phyloP scores from a whole-genome alignment of 2,888 invertebrate genomes.

The Drosophila borealis region DNA sequence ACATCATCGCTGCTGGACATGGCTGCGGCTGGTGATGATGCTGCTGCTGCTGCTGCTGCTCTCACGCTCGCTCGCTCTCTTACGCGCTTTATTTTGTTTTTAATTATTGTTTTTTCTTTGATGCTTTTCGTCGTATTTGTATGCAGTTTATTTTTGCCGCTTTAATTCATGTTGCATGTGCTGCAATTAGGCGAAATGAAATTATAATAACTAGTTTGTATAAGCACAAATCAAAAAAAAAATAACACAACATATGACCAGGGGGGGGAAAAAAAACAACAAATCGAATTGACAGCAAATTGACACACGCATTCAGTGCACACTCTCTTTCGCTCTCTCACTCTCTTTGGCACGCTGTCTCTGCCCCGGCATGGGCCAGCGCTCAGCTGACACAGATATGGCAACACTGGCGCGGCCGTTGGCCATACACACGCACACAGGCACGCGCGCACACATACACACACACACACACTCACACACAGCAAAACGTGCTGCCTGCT shows the following conservation, averaged over 20 bases:
- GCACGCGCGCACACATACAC: not conserved
- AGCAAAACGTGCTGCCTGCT: conserved; percentile 52
- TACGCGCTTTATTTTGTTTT: conserved; percentile 1
- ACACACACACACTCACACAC: conserved; percentile 19
- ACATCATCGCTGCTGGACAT: conserved; percentile 73
- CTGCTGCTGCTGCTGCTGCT: conserved; percentile 4
- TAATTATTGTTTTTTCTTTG: conserved; percentile 10
- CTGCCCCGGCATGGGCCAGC: conserved; percentile 43
- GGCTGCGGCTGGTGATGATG: conserved; percentile 13
- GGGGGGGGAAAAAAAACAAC: not conserved
- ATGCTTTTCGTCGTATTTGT: conserved; percentile 23
- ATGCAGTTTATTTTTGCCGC: conserved; percentile 9
- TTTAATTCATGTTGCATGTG: conserved; percentile 47
- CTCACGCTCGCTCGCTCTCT: conserved; percentile 20
- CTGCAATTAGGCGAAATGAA: conserved; percentile 40
- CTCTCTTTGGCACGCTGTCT: conserved; percentile 11
- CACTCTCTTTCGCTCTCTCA: conserved; percentile 8
- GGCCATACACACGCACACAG: conserved; percentile 23
- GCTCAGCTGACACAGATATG: conserved; percentile 64
- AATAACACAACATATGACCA: not conserved
- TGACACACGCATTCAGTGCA: conserved; percentile 5
- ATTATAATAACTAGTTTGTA: conserved; percentile 14
- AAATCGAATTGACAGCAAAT: conserved; percentile 1
- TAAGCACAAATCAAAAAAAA: conserved; percentile 9
- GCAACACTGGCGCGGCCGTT: conserved; percentile 56